These are phyloP conservation scores for Dasypus novemcinctus DNA, from an alignment of 2,113 vertebrate genomes.

Conservation along the genomic window DNA sequence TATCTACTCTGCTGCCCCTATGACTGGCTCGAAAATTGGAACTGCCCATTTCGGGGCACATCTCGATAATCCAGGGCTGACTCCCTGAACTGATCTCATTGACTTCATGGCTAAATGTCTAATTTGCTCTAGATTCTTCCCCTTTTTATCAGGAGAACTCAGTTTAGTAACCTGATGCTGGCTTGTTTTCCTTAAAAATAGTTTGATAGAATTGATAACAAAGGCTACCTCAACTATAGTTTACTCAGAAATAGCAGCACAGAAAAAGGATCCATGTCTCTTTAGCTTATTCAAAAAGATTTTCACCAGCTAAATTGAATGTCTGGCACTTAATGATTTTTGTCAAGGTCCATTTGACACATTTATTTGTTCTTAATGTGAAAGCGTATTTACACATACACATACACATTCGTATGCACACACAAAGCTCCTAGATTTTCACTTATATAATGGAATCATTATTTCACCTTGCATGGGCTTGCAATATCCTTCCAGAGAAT, in stretches of 20 bases:
- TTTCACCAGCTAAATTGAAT: background rate
- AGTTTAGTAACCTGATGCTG: background rate
- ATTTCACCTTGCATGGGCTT: background rate
- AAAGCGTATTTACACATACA: background rate
- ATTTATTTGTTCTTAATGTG: background rate
- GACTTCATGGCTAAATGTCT: background rate
- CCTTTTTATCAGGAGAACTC: background rate
- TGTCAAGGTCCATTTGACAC: background rate
- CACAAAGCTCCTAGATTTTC: background rate
- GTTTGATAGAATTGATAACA: background rate
- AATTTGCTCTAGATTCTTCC: background rate
- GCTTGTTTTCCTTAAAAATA: background rate
- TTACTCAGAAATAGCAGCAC: background rate
- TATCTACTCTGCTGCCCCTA: background rate
- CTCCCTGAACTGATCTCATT: background rate
- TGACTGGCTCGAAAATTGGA: background rate
- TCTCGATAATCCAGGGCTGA: background rate
- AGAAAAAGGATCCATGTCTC: background rate
- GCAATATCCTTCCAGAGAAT: conserved; percentile 5
- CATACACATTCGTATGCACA: background rate
- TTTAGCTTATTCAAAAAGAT: background rate
- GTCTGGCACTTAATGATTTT: background rate
- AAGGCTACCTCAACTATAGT: background rate
- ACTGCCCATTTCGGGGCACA: background rate
- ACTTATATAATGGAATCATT: background rate